Base-by-base conservation (phyloP, 2,888 invertebrate species). In the Polia nebulosa region DNA sequence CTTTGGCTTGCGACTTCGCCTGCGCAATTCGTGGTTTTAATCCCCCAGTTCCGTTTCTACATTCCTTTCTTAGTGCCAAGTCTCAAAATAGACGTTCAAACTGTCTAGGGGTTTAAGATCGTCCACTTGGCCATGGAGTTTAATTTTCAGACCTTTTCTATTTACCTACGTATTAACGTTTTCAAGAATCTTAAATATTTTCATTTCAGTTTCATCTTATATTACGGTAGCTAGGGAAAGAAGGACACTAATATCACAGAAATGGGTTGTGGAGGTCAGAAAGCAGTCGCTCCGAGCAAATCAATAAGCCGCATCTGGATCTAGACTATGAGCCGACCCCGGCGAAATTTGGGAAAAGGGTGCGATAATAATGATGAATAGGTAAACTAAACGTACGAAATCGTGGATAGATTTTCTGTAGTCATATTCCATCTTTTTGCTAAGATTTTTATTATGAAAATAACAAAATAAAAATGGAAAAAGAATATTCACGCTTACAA, bases 261-360 rank as follows among this genome's bases (percentile, higher is more conserved):
- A 71, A 76, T 76, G 76, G 75, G 75, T 64, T 76, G 60, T 60
- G 32, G 64, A 76, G 76, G 76, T 75, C 75, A 71, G 57, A 71
- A 71, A 71, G 71, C 53, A 76, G 60, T 65, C 71, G 63, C 56
- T 70, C 44, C 39, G 60, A 62, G 32, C 22, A 55, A 65, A 76
- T 71, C 76, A 76, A 76, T 76, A 76, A 71, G 76, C 76, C 71
- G 64, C 57, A 71, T 71, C 76, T 76, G 75, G 64, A 62, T 73
- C 74, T 64, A 71, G 76, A 62, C 56, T 63, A 22, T 52, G 55
- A 71, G 64, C 76, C 27, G 57, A 63, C 51, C 63, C 49, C 52
- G 51, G 36, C 44, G 25, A 34, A 62, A 49, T 76, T 70, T 11
- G 41, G 47, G 58, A 45, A 70, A 58, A 70, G 32, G 36, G 32